Conservation (phyloP, 2,113 vertebrate genomes). For the Merops nubicus region DNA sequence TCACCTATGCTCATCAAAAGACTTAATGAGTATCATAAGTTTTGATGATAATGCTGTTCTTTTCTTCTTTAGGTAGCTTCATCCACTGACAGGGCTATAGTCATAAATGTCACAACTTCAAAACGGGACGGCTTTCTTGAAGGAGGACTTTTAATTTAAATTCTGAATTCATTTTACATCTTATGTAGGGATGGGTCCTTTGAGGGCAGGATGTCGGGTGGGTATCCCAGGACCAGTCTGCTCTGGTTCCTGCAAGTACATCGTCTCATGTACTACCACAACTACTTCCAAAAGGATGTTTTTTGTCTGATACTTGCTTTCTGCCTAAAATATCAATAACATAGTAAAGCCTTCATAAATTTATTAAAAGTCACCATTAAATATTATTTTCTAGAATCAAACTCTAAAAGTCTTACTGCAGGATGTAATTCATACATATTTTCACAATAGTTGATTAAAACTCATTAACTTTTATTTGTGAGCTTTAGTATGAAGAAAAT, state of each 20-base stretch:
- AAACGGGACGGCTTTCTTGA: not conserved
- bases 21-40: constrained; percentile 49
- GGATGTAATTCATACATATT: not conserved
- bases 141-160: not conserved
- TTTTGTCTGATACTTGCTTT: not conserved
- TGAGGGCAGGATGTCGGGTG: not conserved
- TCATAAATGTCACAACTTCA: not conserved
- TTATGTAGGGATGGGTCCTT: not conserved
- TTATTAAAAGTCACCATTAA: not conserved
- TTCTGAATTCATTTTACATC: not conserved
- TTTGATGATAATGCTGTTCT: constrained; percentile 42
- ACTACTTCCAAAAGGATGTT: not conserved
- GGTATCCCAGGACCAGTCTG: not conserved
- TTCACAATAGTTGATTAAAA: not conserved
- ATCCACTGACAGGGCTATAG: not conserved
- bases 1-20: constrained; percentile 53
- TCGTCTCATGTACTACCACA: not conserved
- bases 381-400: not conserved
- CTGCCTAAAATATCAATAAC: not conserved
- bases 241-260: not conserved
- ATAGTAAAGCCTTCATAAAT: not conserved
- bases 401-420: not conserved
- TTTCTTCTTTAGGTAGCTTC: constrained; percentile 8
- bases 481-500: not conserved
- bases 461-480: not conserved